Base-by-base conservation (phyloP, 2,797 vertebrate species). In the Kryptopterus vitreolus region DNA sequence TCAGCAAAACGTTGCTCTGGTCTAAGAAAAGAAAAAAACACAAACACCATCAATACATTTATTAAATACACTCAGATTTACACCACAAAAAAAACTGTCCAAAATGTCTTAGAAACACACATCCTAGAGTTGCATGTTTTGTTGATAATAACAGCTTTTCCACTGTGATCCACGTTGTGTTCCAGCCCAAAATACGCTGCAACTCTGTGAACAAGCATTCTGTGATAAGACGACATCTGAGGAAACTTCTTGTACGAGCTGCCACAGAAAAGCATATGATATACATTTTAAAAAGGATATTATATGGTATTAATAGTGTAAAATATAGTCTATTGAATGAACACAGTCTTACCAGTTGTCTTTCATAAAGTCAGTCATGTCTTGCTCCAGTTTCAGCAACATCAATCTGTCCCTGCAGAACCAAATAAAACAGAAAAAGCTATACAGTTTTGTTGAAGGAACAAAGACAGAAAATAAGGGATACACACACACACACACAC, bases 161-260 rank as follows among this genome's bases (percentile, higher is more conserved):
- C 96, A 76, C 96, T 98, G 89, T 98, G 97, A 92, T 99, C 96
- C 85, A 98, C 96, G n/a, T 98, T 99, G 89, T 99, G 96, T 89
- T 98, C 97, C 95, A 98, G 94, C 82, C 96, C 97, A 83, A 98
- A 98, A 91, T 97, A 98, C 84, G 97, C 97, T 6, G 96, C 96
- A 86, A 97, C 96, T 81, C 96, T 94, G 87, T 99, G 96, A 82
- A 98, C 96, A 81, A 98, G 91, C 97, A 99, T 99, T 79, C 96
- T 95, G 91, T 99, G 97, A 89, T 98, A 98, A 0, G 96, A 97
- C 0, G 97, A 98, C 96, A 99, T 99, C 92, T 97, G 96, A 87
- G 96, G 96, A 89, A 99, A 99, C 93, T 96, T 98, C 93, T 97
- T 98, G 91, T 96, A 98, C 86, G 95, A 92, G 86, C 96, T 98